Evolutionary conservation across 2,113 vertebrate genomes (phyloP).

Genomic region (Epinephelus lanceolatus): DNA sequence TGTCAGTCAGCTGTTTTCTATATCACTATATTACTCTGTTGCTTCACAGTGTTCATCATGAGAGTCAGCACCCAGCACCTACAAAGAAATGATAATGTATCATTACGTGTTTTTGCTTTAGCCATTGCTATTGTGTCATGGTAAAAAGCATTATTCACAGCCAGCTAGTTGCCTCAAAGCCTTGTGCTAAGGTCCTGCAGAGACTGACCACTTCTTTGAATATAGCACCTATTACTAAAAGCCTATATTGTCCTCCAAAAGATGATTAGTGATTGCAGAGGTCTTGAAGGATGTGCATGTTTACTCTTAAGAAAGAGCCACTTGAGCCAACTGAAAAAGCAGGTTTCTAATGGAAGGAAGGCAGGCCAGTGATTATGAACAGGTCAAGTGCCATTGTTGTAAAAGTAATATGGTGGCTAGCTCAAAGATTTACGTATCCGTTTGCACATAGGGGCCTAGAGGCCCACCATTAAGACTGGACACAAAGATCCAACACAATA

Average conservation of each 20-base stretch:
- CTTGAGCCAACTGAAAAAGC: constrained; percentile 54
- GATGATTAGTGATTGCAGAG: constrained; percentile 45
- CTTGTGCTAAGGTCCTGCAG: constrained; percentile 23
- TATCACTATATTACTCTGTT: not conserved
- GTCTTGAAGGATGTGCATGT: constrained; percentile 51
- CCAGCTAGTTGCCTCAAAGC: constrained; percentile 5
- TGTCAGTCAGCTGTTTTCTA: no score
- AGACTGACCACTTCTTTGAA: constrained; percentile 60
- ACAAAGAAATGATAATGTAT: not conserved
- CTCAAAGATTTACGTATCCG: constrained; percentile 43
- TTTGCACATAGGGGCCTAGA: constrained; percentile 43
- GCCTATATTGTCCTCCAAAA: constrained; percentile 49
- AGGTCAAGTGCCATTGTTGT: constrained; percentile 43
- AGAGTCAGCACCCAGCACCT: not conserved
- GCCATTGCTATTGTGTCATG: not conserved
- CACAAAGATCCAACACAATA: constrained; percentile 73
- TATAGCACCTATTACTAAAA: constrained; percentile 31
- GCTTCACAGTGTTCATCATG: not conserved
- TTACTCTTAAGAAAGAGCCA: constrained; percentile 56
- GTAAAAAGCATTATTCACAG: constrained; percentile 35
- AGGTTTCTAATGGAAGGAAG: constrained; percentile 28
- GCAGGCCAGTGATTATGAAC: constrained; percentile 47
- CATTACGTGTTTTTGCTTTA: not conserved
- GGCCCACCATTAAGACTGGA: constrained; percentile 68
- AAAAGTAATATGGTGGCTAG: constrained; percentile 40